These are phyloP conservation scores for Ginglymostoma cirratum DNA, from an alignment of 2,113 vertebrate genomes.

Conservation along the genomic window DNA sequence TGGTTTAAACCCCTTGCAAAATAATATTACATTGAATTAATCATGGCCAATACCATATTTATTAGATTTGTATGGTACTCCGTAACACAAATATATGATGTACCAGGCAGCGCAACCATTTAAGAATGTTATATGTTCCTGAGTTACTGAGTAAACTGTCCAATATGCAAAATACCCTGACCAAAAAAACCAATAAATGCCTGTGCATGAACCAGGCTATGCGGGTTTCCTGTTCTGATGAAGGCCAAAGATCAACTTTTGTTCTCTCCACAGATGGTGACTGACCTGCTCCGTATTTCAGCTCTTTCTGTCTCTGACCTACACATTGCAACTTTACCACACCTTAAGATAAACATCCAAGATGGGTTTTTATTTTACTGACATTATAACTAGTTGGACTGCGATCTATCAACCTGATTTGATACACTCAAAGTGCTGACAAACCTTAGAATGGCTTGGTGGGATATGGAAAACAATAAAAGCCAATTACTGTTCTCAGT, in stretches of 20 bases:
- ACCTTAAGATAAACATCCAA: neutral
- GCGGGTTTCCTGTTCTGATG: neutral
- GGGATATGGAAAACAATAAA: neutral
- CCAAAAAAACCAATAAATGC: neutral
- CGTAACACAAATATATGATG: neutral
- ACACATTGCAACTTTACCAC: neutral
- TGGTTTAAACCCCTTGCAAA: neutral
- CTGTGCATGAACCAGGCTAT: neutral
- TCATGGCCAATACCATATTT: neutral
- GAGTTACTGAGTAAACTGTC: neutral
- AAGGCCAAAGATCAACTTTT: neutral
- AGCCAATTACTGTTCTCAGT: neutral
- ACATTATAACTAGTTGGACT: neutral
- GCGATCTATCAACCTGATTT: neutral
- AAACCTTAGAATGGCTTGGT: neutral
- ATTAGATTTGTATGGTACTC: neutral
- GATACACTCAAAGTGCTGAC: neutral
- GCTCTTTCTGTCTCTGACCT: neutral
- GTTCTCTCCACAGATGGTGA: neutral
- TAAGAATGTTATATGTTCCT: neutral
- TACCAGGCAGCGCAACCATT: neutral
- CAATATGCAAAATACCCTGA: neutral
- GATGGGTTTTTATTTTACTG: neutral
- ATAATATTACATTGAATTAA: neutral
- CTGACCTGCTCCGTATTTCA: neutral